A percentile compares a stretch with the other conserved stretches of the same genome.
phyloP scores from a whole-genome alignment of 2,888 invertebrate genomes.

The Ferdinandea cuprea region DNA sequence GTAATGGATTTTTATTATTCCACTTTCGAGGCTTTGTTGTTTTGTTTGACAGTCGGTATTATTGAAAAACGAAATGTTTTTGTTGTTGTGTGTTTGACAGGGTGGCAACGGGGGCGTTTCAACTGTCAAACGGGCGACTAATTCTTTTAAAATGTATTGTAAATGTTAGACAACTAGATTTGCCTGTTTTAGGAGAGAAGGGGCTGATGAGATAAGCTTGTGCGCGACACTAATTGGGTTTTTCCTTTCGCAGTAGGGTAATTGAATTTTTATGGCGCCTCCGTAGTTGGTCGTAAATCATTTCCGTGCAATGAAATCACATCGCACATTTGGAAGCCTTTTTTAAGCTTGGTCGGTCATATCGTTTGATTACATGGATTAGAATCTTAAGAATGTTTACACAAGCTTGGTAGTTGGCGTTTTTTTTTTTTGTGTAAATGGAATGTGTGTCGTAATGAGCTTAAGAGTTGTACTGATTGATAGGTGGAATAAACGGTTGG shows the following conservation, averaged over 20 bases:
- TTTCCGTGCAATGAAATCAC: slow-evolving; percentile 49
- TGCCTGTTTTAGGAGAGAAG: slow-evolving; percentile 1
- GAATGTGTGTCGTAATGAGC: slow-evolving; percentile 22
- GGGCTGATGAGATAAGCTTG: slow-evolving; percentile 36
- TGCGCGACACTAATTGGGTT: slow-evolving; percentile 45
- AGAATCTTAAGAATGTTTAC: slow-evolving; percentile 20
- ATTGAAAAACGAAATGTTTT: neutral
- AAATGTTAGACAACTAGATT: slow-evolving; percentile 7
- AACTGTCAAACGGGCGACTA: slow-evolving; percentile 1
- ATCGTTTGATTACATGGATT: slow-evolving; percentile 36
- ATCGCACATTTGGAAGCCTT: slow-evolving; percentile 39
- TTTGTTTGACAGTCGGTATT: slow-evolving; percentile 8
- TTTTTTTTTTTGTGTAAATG: slow-evolving; percentile 10
- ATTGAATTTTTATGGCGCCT: slow-evolving; percentile 55
- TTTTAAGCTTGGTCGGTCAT: slow-evolving; percentile 35
- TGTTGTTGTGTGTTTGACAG: too few species aligned
- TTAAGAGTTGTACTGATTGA: neutral
- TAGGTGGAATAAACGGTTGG: too few species aligned
- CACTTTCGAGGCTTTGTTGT: slow-evolving; percentile 10
- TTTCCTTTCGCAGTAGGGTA: slow-evolving; percentile 40
- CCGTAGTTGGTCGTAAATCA: slow-evolving; percentile 32
- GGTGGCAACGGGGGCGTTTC: neutral
- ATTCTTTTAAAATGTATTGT: slow-evolving; percentile 26
- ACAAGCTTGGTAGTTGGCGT: too few species aligned
- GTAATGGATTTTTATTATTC: slow-evolving; percentile 62